phyloP scores from a whole-genome alignment of 30 jellyfish, hydroid and myxozoan genomes.

The Hydractinia symbiolongicarpus region DNA sequence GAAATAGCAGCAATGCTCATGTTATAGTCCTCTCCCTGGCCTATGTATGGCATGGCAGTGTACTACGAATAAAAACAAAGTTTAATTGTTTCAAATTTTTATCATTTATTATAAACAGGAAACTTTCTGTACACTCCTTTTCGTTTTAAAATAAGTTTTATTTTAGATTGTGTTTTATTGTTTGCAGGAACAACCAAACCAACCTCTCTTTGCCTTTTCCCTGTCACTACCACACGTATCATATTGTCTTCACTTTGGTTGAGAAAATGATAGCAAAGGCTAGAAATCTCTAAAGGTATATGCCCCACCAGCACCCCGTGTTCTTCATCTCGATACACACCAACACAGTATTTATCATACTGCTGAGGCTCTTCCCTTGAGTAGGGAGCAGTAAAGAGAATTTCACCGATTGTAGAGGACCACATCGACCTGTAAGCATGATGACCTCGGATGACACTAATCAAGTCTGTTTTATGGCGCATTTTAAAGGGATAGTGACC shows the following conservation, averaged over 20 bases:
- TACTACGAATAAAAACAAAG: too few species aligned
- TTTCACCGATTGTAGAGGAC: neutral
- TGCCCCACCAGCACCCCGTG: neutral
- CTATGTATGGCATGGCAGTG: too few species aligned
- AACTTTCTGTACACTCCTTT: slow-evolving; percentile 6
- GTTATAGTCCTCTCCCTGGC: too few species aligned
- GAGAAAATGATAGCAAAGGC: neutral
- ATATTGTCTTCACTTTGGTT: neutral
- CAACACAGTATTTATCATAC: neutral
- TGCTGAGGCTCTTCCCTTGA: neutral
- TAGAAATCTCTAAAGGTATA: neutral
- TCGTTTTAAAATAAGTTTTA: neutral
- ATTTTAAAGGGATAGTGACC: too few species aligned
- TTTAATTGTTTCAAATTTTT: neutral
- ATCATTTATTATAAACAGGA: neutral
- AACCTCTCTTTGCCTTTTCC: neutral
- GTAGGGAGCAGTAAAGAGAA: neutral
- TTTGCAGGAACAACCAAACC: neutral
- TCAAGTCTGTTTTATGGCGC: too few species aligned
- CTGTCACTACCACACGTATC: neutral
- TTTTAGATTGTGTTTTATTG: too few species aligned
- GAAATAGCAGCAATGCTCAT: too few species aligned
- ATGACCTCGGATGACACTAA: neutral
- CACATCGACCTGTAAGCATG: neutral
- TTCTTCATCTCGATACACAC: neutral